These are phyloP conservation scores for Dryoscopus gambensis DNA, from an alignment of 2,113 vertebrate species.

Conservation along the genomic window DNA sequence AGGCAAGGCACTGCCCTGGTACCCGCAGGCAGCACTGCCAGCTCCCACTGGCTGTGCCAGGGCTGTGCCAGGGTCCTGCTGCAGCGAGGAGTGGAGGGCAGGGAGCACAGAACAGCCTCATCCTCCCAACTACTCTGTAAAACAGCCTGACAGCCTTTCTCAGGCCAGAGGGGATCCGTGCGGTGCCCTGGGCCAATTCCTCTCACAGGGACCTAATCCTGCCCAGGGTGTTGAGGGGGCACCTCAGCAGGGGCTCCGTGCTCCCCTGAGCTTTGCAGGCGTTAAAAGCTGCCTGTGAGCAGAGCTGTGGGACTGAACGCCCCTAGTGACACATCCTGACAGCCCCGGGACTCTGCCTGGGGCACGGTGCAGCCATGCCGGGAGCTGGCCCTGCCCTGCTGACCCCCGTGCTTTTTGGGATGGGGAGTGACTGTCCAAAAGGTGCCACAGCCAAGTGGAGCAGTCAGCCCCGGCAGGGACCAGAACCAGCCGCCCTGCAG, in stretches of 20 bases:
- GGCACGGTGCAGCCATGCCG: rapidly evolving
- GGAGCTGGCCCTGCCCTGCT: not conserved
- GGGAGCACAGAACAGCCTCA: not conserved
- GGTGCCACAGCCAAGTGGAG: not conserved
- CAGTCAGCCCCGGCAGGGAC: not conserved
- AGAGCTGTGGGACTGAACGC: not conserved
- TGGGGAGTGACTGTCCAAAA: not conserved
- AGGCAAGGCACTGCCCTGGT: not conserved
- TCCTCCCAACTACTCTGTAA: rapidly evolving
- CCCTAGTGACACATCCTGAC: rapidly evolving
- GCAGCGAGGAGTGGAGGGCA: rapidly evolving
- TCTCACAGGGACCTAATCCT: not conserved
- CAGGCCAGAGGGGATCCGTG: not conserved
- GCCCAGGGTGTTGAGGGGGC: not conserved
- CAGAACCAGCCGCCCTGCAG: not conserved
- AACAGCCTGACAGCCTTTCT: rapidly evolving
- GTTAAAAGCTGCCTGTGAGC: not conserved
- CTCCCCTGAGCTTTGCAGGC: not conserved
- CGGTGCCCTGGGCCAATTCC: not conserved
- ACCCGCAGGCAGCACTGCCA: not conserved
- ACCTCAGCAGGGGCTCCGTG: not conserved
- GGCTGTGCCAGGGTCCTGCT: not conserved
- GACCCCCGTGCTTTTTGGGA: rapidly evolving
- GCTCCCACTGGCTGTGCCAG: not conserved
- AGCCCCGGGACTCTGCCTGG: not conserved